phyloP scores from a whole-genome alignment of 2,888 invertebrate genomes.

The Lepetodrilus schrolli region DNA sequence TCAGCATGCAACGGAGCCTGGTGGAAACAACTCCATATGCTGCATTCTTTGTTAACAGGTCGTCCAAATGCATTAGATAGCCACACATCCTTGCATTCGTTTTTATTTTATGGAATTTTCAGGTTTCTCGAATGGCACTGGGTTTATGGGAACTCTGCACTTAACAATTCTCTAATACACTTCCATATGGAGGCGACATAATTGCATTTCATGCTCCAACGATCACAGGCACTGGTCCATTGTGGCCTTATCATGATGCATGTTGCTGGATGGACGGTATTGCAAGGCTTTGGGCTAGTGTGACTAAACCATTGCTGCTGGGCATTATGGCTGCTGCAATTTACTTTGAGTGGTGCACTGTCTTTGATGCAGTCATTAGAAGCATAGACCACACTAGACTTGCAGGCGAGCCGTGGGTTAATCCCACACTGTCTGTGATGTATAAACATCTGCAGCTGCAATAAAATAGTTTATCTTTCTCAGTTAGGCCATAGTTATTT shows the following conservation, averaged over 20 bases:
- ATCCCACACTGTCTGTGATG: too few species aligned
- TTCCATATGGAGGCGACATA: not conserved
- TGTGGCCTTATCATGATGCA: not conserved
- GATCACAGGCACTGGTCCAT: slow-evolving; percentile 11
- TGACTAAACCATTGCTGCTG: not conserved
- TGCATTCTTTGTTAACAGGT: not conserved
- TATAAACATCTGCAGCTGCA: too few species aligned
- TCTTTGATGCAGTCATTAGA: too few species aligned
- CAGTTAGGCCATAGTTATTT: too few species aligned
- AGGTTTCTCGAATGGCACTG: not conserved
- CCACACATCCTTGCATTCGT: not conserved
- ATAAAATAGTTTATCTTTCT: too few species aligned
- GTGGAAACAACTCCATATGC: too few species aligned
- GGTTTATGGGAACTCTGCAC: not conserved
- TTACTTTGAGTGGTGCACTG: too few species aligned
- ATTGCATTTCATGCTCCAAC: not conserved
- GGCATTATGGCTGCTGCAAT: too few species aligned
- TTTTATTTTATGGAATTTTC: not conserved
- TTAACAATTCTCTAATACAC: not conserved
- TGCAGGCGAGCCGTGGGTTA: too few species aligned
- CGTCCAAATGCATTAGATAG: not conserved
- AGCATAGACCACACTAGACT: too few species aligned
- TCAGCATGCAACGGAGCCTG: too few species aligned
- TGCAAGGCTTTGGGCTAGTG: not conserved
- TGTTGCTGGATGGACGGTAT: not conserved